Evolutionary conservation across 2,888 invertebrate species (phyloP).

Genomic region (Caenorhabditis sp.): DNA sequence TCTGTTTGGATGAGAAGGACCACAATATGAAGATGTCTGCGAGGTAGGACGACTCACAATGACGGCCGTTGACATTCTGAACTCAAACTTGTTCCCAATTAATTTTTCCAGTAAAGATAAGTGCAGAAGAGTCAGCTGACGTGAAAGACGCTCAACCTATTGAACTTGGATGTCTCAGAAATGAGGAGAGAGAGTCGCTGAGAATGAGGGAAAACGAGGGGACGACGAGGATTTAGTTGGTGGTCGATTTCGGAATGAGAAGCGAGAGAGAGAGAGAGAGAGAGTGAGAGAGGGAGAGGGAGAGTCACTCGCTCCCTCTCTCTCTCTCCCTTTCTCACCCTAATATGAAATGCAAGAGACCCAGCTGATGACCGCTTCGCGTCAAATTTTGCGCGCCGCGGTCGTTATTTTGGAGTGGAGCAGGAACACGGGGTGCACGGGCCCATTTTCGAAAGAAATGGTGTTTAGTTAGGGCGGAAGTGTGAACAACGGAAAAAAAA

Average conservation of each 20-base stretch:
- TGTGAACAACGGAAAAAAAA: not conserved
- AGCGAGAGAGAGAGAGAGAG: not conserved
- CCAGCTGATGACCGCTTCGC: constrained; percentile 22
- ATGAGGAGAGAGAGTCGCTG: not conserved
- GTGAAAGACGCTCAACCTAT: not conserved
- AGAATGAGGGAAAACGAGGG: not conserved
- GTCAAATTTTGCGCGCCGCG: constrained; percentile 17
- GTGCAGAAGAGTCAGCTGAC: constrained; percentile 11
- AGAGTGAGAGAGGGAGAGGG: constrained; percentile 6
- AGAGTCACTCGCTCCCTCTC: constrained; percentile 1
- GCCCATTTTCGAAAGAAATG: not conserved
- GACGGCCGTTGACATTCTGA: constrained; percentile 45
- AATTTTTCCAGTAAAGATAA: no score
- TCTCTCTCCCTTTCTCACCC: no score
- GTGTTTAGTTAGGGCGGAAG: no score
- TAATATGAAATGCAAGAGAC: constrained; percentile 5
- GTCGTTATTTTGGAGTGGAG: no score
- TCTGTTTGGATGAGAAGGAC: constrained; percentile 24
- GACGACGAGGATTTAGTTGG: constrained; percentile 5
- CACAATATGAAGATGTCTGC: constrained; percentile 29
- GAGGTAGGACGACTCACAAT: constrained; percentile 48
- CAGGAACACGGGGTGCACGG: no score
- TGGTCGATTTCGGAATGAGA: not conserved
- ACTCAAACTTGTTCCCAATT: not conserved
- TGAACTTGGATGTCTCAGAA: constrained; percentile 13